Conservation (phyloP, 2,888 invertebrate genomes). For the Diadegma fenestrale region DNA sequence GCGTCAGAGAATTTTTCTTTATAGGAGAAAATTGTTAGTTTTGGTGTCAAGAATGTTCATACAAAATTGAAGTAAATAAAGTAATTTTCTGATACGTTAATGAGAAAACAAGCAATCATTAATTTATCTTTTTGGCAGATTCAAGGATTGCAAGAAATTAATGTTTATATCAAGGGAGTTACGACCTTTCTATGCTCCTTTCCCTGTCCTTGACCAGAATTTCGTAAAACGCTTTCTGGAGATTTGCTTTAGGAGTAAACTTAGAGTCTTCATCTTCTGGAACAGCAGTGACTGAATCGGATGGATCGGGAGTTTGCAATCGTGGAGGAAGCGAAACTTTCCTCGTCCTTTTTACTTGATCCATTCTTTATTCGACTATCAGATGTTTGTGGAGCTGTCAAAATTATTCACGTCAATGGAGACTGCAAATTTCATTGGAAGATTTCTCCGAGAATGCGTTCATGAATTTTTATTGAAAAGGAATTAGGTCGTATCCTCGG, state of each 20-base stretch:
- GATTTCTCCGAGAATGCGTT: neutral
- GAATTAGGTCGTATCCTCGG: constrained; percentile 23
- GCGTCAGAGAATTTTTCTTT: too few species aligned
- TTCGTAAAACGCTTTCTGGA: constrained; percentile 77
- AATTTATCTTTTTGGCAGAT: neutral
- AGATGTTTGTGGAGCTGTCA: constrained; percentile 40
- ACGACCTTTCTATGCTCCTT: constrained; percentile 75
- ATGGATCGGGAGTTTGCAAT: constrained; percentile 72
- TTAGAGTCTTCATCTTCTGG: constrained; percentile 38
- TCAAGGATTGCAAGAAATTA: neutral
- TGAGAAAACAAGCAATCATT: neutral
- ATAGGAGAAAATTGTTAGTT: too few species aligned
- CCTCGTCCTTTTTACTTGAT: constrained; percentile 65
- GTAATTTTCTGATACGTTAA: too few species aligned
- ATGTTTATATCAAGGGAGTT: neutral
- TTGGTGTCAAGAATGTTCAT: too few species aligned
- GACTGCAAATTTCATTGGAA: neutral
- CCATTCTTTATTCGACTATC: constrained; percentile 68
- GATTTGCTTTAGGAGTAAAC: constrained; percentile 74
- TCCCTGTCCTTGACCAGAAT: constrained; percentile 73
- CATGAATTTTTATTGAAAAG: neutral
- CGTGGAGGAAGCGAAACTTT: constrained; percentile 72
- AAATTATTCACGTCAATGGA: neutral
- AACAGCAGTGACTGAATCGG: constrained; percentile 46
- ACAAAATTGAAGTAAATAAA: too few species aligned